Base-by-base conservation (phyloP, 2,888 invertebrate genomes). In the Eretmocerus hayati region DNA sequence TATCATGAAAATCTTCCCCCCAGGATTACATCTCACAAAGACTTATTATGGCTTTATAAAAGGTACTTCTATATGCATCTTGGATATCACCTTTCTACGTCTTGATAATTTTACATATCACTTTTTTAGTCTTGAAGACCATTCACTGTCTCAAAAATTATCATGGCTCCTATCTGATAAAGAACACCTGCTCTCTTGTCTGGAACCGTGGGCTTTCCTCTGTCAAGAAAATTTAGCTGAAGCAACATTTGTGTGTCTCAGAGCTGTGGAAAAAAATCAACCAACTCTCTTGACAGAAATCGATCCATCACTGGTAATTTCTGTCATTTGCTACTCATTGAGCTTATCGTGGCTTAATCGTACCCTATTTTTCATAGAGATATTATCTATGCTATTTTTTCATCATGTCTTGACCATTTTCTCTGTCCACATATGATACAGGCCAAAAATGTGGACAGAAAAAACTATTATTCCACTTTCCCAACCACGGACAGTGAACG, bases 231-330 rank as follows among this genome's bases (percentile, higher is more conserved):
- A 74, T 48, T 79, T 80, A 63, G 75, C 79, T 13, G 80, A 81
- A 59, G 79, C 81, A 2, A 72, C 80, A 3, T 70, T 83, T 33
- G 77, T 81, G 31, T 83, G 82, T 59, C 69, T 84, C 36, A 75
- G 77, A 57, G 81, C 83, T 19, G 75, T 83, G 1, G 83, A 84
- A 67, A 71, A 78, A 42, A 80, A 80, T 63, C 80, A 81, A 59
- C 76, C 77, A 20, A 75, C 76, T 48, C 63, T 83, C 38, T 70
- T 84, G 30, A 77, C 79, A 9, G 82, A 83, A 67, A 79, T 84
- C 44, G 77, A 81, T 63, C 75, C 78, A 3, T 71, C 74, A 53
- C 72, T 82, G 63, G 75, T 74, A 62, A 67, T 43, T 21, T 15
- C 21, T 39, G 13, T n/a, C n/a, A n/a, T n/a, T n/a, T n/a, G n/a